Conservation (phyloP, 64 coral and sea anemone genomes). For the Porites lutea region DNA sequence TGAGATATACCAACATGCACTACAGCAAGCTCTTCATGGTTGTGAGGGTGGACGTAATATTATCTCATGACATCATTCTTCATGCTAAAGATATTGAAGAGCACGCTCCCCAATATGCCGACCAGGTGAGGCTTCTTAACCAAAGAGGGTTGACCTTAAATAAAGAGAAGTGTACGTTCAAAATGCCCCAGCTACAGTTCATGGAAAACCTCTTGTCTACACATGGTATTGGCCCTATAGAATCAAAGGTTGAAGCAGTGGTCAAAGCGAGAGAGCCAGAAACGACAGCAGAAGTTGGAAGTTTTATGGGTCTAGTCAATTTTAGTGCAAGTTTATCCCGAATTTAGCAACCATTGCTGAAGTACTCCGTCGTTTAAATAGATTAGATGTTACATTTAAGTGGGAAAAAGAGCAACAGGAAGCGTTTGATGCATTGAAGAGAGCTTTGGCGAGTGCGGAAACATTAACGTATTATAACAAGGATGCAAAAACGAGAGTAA, state of each 20-base stretch:
- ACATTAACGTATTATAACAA: too few species aligned
- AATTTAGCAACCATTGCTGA: constrained; percentile 44
- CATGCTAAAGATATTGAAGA: constrained; percentile 15
- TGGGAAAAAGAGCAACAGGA: neutral
- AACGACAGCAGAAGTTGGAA: neutral
- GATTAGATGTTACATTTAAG: constrained; percentile 11
- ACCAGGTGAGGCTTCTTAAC: neutral
- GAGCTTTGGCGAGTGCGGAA: neutral
- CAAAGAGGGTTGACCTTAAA: constrained; percentile 51
- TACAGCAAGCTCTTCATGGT: constrained; percentile 37
- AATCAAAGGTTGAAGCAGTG: constrained; percentile 51
- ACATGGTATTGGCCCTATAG: constrained; percentile 38
- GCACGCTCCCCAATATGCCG: constrained; percentile 1
- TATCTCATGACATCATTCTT: constrained; percentile 61
- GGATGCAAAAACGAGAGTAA: too few species aligned
- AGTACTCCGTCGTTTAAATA: constrained; percentile 1
- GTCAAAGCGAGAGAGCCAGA: constrained; percentile 7
- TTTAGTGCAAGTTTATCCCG: constrained; percentile 52
- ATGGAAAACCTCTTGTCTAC: constrained; percentile 51
- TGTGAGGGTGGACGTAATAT: constrained; percentile 45
- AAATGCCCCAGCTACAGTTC: constrained; percentile 42
- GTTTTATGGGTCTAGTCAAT: constrained; percentile 32
- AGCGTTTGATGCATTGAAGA: neutral
- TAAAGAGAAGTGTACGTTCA: constrained; percentile 47
- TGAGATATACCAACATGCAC: constrained; percentile 48